Percentiles rank a stretch among this genome's conserved stretches.
phyloP scores from a whole-genome alignment of 2,797 vertebrate genomes.

The Darevskia mixta region DNA sequence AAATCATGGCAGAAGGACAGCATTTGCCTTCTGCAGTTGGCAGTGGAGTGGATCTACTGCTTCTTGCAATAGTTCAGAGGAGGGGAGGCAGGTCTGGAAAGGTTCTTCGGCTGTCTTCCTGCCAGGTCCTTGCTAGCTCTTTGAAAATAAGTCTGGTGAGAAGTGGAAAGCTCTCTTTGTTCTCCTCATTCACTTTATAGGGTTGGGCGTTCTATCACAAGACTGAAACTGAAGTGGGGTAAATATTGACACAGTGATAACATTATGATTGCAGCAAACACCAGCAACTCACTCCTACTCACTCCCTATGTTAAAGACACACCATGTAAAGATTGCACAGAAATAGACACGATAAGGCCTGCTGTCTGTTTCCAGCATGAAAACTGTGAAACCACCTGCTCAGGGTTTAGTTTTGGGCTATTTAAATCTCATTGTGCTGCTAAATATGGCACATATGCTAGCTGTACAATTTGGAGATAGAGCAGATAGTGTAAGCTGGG shows the following conservation, averaged over 20 bases:
- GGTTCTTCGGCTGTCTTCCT: not conserved
- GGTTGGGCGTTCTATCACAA: slow-evolving; percentile 54
- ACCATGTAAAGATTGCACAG: slow-evolving; percentile 54
- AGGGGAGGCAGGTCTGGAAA: not conserved
- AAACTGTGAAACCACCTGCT: slow-evolving; percentile 61
- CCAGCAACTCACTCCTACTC: slow-evolving; percentile 33
- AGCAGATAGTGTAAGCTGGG: slow-evolving; percentile 45
- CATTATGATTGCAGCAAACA: slow-evolving; percentile 65
- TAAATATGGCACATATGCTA: slow-evolving; percentile 31
- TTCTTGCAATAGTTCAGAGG: not conserved
- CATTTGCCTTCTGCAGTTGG: not conserved
- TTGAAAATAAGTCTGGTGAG: slow-evolving; percentile 16
- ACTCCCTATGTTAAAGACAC: slow-evolving; percentile 57
- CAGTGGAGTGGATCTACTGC: not conserved
- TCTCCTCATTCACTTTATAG: slow-evolving; percentile 27
- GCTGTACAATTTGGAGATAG: slow-evolving; percentile 43
- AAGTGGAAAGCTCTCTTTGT: slow-evolving; percentile 18
- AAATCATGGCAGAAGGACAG: not conserved
- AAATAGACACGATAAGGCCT: slow-evolving; percentile 45
- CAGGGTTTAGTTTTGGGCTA: slow-evolving; percentile 52
- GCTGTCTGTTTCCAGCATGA: slow-evolving; percentile 64
- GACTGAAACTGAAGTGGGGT: slow-evolving; percentile 54
- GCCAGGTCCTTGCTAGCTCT: not conserved
- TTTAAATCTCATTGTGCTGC: slow-evolving; percentile 23
- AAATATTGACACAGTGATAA: slow-evolving; percentile 70